Conservation (phyloP, 1,140 invertebrate species). For the Saccostrea glomerata region DNA sequence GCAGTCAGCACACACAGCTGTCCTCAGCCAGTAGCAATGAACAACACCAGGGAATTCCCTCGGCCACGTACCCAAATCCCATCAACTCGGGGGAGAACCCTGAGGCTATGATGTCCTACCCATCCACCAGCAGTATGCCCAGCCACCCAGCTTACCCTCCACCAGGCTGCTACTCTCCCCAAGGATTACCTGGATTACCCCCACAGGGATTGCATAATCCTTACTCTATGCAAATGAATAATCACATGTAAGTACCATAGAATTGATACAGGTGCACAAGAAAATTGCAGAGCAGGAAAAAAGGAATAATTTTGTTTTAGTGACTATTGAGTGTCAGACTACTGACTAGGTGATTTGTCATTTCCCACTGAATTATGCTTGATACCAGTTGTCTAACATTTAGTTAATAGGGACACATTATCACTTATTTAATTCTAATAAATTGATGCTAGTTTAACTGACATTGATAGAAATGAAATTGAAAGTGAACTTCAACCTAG, state of each 20-base stretch:
- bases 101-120: slow-evolving; percentile 36
- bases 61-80: slow-evolving; percentile 4
- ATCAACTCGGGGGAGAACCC: slow-evolving; percentile 28
- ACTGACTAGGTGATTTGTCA: too few species aligned
- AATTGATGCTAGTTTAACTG: not conserved
- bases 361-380: too few species aligned
- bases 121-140: slow-evolving; percentile 36
- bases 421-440: too few species aligned
- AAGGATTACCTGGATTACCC: not conserved
- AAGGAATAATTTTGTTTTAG: not conserved
- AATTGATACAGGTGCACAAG: not conserved
- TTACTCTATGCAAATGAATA: slow-evolving; percentile 30
- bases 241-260: not conserved
- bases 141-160: not conserved
- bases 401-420: too few species aligned
- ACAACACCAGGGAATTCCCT: slow-evolving; percentile 22
- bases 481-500: not conserved
- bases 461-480: not conserved
- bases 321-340: too few species aligned
- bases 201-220: slow-evolving; percentile 21
- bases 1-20: slow-evolving; percentile 17
- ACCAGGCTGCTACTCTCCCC: slow-evolving; percentile 14
- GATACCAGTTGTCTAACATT: too few species aligned
- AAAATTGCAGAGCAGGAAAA: not conserved
- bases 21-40: slow-evolving; percentile 3